A percentile compares a stretch with the other conserved stretches of the same genome.
These are phyloP conservation scores for Oryzias curvinotus DNA, from an alignment of 2,113 vertebrate genomes.

Conservation along the genomic window DNA sequence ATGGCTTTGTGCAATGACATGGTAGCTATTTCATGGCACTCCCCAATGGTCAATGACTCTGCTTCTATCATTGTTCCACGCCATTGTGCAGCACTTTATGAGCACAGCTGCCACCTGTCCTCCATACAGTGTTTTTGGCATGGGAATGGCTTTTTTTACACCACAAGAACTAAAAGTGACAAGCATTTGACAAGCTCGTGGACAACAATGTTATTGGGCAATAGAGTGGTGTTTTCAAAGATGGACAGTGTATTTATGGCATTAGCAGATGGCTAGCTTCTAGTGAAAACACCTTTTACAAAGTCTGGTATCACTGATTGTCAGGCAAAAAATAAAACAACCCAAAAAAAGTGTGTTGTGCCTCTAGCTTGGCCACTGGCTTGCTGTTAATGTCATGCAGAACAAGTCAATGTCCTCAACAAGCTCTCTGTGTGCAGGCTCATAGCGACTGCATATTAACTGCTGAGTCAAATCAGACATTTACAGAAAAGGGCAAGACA, in stretches of 20 bases:
- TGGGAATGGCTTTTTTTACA: conserved; percentile 51
- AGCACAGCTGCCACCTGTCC: conserved; percentile 75
- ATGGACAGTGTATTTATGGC: conserved; percentile 3
- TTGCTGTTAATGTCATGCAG: conserved; percentile 62
- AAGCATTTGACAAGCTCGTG: conserved; percentile 51
- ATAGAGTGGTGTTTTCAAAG: conserved; percentile 12
- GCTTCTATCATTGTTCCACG: conserved; percentile 74
- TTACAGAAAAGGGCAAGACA: conserved; percentile 65
- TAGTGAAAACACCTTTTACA: conserved; percentile 17
- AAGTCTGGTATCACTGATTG: conserved; percentile 16
- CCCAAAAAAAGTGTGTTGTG: conserved; percentile 29
- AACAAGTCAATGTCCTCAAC: conserved; percentile 47
- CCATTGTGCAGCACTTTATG: conserved; percentile 74
- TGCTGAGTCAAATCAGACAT: conserved; percentile 71
- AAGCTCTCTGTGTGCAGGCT: conserved; percentile 51
- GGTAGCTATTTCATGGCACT: conserved; percentile 66
- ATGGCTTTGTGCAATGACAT: conserved; percentile 70
- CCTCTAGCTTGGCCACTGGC: conserved; percentile 46
- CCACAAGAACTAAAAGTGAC: conserved; percentile 45
- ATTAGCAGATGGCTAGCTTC: background rate
- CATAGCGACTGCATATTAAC: conserved; percentile 62
- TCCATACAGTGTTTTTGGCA: conserved; percentile 61
- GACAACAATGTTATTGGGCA: conserved; percentile 17
- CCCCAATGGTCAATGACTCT: conserved; percentile 69
- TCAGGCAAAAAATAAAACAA: background rate